Conservation (phyloP, 2,113 vertebrate genomes). For the Illadopsis cleaveri region DNA sequence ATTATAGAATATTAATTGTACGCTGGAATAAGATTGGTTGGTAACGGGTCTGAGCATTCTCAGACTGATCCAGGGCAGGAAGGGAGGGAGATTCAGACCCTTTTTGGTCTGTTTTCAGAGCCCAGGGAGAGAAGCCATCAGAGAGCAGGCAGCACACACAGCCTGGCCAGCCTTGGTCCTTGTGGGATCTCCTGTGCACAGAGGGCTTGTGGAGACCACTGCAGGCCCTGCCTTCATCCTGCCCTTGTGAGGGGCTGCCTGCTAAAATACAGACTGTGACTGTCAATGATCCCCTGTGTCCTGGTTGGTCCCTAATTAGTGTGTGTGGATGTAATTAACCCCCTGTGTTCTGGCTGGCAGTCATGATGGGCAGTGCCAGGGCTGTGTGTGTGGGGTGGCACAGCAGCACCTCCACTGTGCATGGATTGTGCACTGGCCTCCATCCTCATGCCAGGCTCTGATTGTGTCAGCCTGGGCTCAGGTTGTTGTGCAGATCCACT, state of each 20-base stretch:
- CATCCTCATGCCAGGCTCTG: not conserved
- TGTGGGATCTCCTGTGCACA: fast-evolving
- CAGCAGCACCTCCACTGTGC: fast-evolving
- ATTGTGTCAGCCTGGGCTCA: not conserved
- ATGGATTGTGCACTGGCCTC: fast-evolving
- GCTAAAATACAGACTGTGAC: not conserved
- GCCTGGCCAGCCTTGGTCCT: not conserved
- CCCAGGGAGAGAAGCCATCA: too few relatives aligned
- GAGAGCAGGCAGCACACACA: not conserved
- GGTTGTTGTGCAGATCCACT: not conserved
- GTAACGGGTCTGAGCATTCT: not conserved
- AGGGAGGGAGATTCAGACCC: not conserved
- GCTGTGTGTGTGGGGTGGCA: not conserved
- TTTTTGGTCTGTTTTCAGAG: not conserved
- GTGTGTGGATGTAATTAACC: not conserved
- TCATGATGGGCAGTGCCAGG: not conserved
- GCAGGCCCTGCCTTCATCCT: not conserved
- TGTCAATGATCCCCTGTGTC: not conserved
- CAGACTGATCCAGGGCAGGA: not conserved
- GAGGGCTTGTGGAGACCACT: not conserved
- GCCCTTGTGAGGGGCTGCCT: not conserved
- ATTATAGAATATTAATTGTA: not conserved
- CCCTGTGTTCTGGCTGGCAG: fast-evolving
- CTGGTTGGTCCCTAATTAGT: not conserved
- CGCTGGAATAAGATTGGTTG: not conserved